phyloP scores from a whole-genome alignment of 2,888 invertebrate genomes.

The Heteromurus nitidus region DNA sequence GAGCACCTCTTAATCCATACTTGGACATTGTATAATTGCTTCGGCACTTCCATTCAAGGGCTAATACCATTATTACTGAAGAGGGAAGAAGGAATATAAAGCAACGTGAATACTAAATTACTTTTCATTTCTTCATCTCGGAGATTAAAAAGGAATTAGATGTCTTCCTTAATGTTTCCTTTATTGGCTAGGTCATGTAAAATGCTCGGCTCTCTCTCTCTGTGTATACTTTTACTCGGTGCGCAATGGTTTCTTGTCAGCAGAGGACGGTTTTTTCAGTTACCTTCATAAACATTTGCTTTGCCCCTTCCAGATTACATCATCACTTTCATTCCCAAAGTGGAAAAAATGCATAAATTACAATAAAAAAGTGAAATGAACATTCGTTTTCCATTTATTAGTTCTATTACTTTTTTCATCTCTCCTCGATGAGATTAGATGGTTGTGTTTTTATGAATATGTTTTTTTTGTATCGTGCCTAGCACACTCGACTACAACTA shows the following conservation, averaged over 20 bases:
- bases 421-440: neutral
- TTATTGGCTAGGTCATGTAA: constrained; percentile 59
- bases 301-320: constrained; percentile 58
- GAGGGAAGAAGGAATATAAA: neutral
- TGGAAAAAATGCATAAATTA: constrained; percentile 59
- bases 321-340: constrained; percentile 52
- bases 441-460: neutral
- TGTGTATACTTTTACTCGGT: constrained; percentile 11
- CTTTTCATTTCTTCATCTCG: constrained; percentile 52
- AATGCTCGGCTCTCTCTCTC: neutral
- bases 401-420: neutral
- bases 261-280: constrained; percentile 22
- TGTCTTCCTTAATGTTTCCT: constrained; percentile 62
- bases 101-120: constrained; percentile 42
- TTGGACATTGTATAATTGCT: constrained; percentile 54
- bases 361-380: constrained; percentile 58
- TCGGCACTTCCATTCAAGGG: constrained; percentile 12
- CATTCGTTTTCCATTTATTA: constrained; percentile 24
- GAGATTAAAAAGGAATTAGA: constrained; percentile 63
- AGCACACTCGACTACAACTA: no score
- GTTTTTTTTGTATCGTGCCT: no score
- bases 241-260: constrained; percentile 29
- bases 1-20: constrained; percentile 32
- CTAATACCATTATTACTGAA: no score
- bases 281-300: constrained; percentile 60